A percentile compares a stretch with the other conserved stretches of the same genome.
Conservation (phyloP, 92 coral and sea anemone species). For the Epizoanthus fatuus region DNA sequence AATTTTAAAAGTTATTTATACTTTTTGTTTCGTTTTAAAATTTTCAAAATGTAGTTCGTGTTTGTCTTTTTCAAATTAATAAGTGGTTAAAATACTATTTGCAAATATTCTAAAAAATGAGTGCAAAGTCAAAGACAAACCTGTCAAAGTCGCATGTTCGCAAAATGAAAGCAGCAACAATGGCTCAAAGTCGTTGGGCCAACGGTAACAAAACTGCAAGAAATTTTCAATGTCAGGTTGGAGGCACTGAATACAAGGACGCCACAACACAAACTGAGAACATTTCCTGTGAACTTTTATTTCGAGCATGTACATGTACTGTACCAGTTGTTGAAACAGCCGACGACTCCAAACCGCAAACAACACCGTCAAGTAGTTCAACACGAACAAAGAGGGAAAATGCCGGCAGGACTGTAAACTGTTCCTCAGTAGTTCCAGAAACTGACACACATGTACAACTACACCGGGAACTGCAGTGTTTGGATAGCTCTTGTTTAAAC, state of each 20-base stretch:
- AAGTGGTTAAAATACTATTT: no score
- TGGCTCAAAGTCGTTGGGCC: conserved; percentile 16
- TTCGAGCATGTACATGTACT: neutral
- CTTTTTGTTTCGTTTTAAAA: neutral
- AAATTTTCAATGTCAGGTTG: conserved; percentile 16
- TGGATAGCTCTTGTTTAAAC: conserved; percentile 10
- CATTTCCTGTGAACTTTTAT: neutral
- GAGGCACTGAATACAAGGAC: conserved; percentile 27
- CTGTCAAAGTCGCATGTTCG: neutral
- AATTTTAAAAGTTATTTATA: neutral
- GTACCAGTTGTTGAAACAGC: no score
- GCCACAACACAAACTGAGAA: conserved; percentile 16
- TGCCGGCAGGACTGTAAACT: no score
- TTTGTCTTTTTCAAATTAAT: no score
- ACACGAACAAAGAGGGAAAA: neutral
- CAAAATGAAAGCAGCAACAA: conserved; percentile 8
- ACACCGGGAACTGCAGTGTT: neutral
- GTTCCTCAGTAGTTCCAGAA: no score
- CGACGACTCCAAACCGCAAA: neutral
- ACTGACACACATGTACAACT: no score
- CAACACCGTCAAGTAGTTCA: neutral
- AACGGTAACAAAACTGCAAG: neutral
- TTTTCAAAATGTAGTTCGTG: neutral
- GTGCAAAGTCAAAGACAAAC: neutral
- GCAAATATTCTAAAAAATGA: neutral